Percentiles rank a stretch among this genome's conserved stretches.
phyloP scores from a whole-genome alignment of 2,113 vertebrate genomes.

The Malurus alboscapulatus region DNA sequence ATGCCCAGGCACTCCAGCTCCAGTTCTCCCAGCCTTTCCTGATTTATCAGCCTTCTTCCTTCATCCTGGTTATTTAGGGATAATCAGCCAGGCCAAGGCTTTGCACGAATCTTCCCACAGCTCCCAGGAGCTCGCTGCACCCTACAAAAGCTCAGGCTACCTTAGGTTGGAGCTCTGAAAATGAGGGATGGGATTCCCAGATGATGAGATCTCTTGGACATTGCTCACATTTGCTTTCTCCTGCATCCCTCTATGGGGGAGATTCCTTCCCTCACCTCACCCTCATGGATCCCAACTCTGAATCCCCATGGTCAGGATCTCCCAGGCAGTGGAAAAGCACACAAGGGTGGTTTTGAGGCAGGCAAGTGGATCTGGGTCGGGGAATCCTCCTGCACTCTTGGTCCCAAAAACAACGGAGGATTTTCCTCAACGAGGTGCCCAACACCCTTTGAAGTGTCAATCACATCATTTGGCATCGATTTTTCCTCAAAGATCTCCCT shows the following conservation, averaged over 20 bases:
- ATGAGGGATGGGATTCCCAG: not conserved
- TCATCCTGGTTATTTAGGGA: not conserved
- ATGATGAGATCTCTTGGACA: not conserved
- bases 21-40: not conserved
- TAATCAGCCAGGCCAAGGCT: not conserved
- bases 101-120: accelerated
- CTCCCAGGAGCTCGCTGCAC: not conserved
- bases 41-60: not conserved
- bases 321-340: not conserved
- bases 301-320: not conserved
- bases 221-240: accelerated
- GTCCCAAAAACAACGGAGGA: not conserved
- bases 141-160: not conserved
- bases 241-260: not conserved
- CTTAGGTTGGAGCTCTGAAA: not conserved
- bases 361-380: not conserved
- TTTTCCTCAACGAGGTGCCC: not conserved
- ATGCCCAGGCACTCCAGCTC: not conserved
- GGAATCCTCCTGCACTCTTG: not conserved
- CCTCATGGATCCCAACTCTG: not conserved
- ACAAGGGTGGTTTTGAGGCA: not conserved
- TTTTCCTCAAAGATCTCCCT: not conserved
- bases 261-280: not conserved
- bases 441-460: slow-evolving; percentile 24
- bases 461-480: not conserved